Evolutionary conservation across 2,113 vertebrate species (phyloP), one percentile per base, ranked within the genome.

Genomic region (Proteles cristata): DNA sequence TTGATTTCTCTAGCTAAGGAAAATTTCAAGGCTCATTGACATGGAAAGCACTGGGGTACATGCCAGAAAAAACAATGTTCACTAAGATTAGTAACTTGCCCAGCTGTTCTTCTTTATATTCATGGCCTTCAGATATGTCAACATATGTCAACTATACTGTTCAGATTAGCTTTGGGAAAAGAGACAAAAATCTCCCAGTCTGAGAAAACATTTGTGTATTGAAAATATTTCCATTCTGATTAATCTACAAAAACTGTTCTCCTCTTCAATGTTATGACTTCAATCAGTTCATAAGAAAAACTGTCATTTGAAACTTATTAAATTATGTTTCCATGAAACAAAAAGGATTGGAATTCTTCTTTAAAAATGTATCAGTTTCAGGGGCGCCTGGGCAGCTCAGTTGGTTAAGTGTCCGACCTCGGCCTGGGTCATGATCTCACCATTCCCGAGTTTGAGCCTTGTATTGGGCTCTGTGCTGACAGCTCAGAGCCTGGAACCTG

Each of bases 121-220:
- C 7, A 74, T n/a, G 48, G 48, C 39, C 61, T 69, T 96, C 43
- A 94, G 68, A 25, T 58, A 53, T 17, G 31, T 39, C 63, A 79
- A 39, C 53, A 65, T 50, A 68, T n/a, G 63, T 66, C 77, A 73
- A 31, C 50, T 61, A 50, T 77, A 58, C 31, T 50, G 63, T 88
- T 55, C 28, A 39, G 48, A 90, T 65, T 92, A 69, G 9, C 31
- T 89, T 93, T 76, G 33, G 26, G 43, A 96, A 86, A 11, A 81
- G 35, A 94, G 35, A 69, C 7, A 25, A 76, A 89, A 89, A 17
- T 82, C 0, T 92, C 96, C 19, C 26, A 82, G 66, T 3, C 35
- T 71, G 39, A 53, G 66, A 73, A 96, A 93, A 89, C 35, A 90
- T 89, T 85, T 79, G 28, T 68, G 33, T 55, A 53, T 74, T 92